Conservation (phyloP, 2,888 invertebrate genomes). For the Standfussiana lucernea region DNA sequence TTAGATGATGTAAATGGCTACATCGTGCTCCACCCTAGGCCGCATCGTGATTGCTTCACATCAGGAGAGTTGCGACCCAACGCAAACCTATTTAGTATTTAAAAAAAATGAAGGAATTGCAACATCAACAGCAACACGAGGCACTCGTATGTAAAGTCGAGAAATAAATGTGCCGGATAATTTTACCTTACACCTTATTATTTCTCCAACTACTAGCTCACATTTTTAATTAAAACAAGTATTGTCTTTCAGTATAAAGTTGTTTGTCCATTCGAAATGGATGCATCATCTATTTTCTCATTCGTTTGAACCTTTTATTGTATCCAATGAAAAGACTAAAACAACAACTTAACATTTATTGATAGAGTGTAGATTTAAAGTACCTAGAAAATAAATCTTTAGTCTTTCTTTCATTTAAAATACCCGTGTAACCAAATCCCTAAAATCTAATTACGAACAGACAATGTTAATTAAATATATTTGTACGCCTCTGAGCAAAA, state of each 20-base stretch:
- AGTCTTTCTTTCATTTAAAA: neutral
- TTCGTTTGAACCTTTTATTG: neutral
- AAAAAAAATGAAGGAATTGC: no score
- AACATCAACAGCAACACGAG: neutral
- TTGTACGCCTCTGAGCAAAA: no score
- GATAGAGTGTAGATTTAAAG: neutral
- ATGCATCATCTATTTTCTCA: neutral
- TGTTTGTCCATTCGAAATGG: neutral
- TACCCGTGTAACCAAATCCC: neutral
- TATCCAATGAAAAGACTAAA: neutral
- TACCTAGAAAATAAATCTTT: neutral
- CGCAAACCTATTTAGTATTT: no score
- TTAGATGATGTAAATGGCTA: neutral
- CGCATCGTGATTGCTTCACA: no score
- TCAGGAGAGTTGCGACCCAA: no score
- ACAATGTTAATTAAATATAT: no score
- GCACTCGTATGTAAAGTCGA: neutral
- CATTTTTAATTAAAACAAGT: neutral
- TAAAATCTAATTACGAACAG: constrained; percentile 33
- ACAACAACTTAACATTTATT: neutral
- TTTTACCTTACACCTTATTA: no score
- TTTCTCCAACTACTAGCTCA: neutral
- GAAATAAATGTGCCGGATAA: no score
- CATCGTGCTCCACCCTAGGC: no score
- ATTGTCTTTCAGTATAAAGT: neutral